A percentile compares a stretch with the other conserved stretches of the same genome.
These are phyloP conservation scores for Itoplectis maculator DNA, from an alignment of 2,888 invertebrate species.

Conservation along the genomic window DNA sequence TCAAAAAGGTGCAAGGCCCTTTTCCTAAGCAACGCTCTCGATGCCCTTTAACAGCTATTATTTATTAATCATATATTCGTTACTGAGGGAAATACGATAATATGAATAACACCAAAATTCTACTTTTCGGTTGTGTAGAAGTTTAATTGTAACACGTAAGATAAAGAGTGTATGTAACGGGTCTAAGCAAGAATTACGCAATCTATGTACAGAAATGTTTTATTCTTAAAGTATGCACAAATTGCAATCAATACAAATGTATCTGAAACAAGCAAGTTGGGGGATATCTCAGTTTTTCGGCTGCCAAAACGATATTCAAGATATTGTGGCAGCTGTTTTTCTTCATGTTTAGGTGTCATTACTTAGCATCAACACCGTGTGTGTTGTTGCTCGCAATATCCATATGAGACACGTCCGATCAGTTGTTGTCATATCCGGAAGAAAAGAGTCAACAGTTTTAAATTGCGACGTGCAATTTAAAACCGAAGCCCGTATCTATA, in stretches of 20 bases:
- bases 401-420: slow-evolving; percentile 83
- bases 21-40: too few species aligned
- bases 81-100: too few species aligned
- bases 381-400: slow-evolving; percentile 77
- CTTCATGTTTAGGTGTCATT: slow-evolving; percentile 80
- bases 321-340: slow-evolving; percentile 79
- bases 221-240: slow-evolving; percentile 86
- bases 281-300: slow-evolving; percentile 85
- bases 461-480: slow-evolving; percentile 74
- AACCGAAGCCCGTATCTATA: slow-evolving; percentile 75
- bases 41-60: too few species aligned
- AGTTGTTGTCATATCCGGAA: slow-evolving; percentile 84
- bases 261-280: slow-evolving; percentile 85
- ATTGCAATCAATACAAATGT: slow-evolving; percentile 86
- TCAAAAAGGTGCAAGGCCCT: too few species aligned
- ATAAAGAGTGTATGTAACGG: not conserved
- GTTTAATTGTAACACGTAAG: not conserved
- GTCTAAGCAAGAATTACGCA: slow-evolving; percentile 61
- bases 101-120: too few species aligned
- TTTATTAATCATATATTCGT: too few species aligned
- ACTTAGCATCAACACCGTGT: slow-evolving; percentile 60
- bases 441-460: slow-evolving; percentile 75
- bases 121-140: too few species aligned
- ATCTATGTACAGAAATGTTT: slow-evolving; percentile 85
- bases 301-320: slow-evolving; percentile 83